phyloP scores from a whole-genome alignment of 2,888 invertebrate species.

The Ochlodes sylvanus region DNA sequence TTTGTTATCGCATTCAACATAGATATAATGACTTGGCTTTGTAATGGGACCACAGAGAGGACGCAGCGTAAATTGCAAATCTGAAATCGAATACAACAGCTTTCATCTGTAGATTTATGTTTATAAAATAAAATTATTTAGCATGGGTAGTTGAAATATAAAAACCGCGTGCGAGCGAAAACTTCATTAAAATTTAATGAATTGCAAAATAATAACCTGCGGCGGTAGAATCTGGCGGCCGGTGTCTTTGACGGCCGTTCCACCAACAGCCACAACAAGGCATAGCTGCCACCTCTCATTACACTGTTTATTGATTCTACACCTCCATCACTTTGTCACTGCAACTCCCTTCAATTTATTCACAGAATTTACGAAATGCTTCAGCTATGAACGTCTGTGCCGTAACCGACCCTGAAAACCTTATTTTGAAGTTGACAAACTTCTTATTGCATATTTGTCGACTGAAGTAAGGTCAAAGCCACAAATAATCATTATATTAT shows the following conservation, averaged over 20 bases:
- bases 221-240: slow-evolving; percentile 69
- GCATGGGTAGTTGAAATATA: neutral
- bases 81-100: neutral
- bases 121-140: slow-evolving; percentile 19
- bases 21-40: neutral
- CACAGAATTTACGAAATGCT: neutral
- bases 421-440: slow-evolving; percentile 19
- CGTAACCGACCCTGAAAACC: slow-evolving; percentile 10
- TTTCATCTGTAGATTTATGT: slow-evolving; percentile 4
- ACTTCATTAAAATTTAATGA: slow-evolving; percentile 21
- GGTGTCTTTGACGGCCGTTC: slow-evolving; percentile 79
- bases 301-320: slow-evolving; percentile 22
- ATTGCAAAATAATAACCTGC: slow-evolving; percentile 66
- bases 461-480: slow-evolving; percentile 1
- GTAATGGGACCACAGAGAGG: neutral
- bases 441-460: slow-evolving; percentile 18
- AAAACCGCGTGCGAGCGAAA: slow-evolving; percentile 15
- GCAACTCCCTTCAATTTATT: neutral
- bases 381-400: slow-evolving; percentile 3
- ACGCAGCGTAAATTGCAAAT: slow-evolving; percentile 4
- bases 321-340: neutral
- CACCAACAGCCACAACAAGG: slow-evolving; percentile 83
- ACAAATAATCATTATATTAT: slow-evolving; percentile 7
- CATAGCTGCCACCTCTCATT: slow-evolving; percentile 55
- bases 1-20: neutral